A percentile compares a stretch with the other conserved stretches of the same genome.
Evolutionary conservation across 1,140 invertebrate genomes (phyloP).

Genomic region (Drosophila virilis): DNA sequence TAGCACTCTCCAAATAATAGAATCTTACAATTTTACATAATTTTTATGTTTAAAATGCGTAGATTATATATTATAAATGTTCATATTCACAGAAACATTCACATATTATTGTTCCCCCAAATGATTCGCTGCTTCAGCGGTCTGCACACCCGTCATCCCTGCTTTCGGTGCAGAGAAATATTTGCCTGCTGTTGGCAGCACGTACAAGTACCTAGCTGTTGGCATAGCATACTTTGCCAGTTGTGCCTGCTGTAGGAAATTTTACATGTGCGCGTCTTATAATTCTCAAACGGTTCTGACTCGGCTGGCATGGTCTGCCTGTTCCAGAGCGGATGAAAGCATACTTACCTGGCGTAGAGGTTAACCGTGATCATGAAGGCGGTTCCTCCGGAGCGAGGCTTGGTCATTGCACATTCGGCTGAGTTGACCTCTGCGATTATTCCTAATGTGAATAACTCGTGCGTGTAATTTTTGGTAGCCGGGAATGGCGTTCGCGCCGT

Average conservation of each 20-base stretch:
- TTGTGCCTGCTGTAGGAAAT: conserved; percentile 5
- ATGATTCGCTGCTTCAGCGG: neutral
- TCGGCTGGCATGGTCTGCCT: neutral
- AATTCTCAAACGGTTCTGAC: conserved; percentile 64
- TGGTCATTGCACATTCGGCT: conserved; percentile 71
- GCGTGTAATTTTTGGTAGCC: conserved; percentile 84
- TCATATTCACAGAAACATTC: neutral
- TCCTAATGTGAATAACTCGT: conserved; percentile 84
- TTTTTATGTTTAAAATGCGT: neutral
- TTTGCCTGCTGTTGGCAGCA: neutral
- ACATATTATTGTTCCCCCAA: no score
- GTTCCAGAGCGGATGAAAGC: conserved; percentile 56
- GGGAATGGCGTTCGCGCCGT: conserved; percentile 67
- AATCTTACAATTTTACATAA: neutral
- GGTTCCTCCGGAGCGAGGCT: conserved; percentile 88
- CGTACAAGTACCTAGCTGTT: neutral
- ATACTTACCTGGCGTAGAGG: conserved; percentile 86
- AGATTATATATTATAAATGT: neutral
- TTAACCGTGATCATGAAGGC: conserved; percentile 88
- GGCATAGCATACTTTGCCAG: conserved; percentile 18
- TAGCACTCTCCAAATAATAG: neutral
- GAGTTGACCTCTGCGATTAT: conserved; percentile 82
- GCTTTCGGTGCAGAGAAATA: neutral
- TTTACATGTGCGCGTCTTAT: neutral
- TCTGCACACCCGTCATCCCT: neutral